Conservation (phyloP, 2,888 invertebrate genomes). For the Gymnosoma rotundatum region DNA sequence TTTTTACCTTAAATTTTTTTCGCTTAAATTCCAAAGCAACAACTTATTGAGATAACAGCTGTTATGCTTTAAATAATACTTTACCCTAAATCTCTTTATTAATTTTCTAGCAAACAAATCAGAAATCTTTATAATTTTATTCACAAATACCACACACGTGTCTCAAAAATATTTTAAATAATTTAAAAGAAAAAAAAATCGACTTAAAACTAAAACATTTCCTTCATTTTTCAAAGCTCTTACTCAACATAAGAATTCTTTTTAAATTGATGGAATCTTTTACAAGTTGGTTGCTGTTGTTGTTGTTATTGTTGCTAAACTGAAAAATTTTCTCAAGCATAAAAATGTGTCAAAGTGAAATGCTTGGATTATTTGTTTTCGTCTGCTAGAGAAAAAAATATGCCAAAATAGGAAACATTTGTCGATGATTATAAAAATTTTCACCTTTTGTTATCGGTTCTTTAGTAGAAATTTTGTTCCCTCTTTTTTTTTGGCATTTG, state of each 20-base stretch:
- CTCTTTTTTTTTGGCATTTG: neutral
- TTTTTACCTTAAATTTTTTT: neutral
- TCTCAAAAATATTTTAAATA: conserved; percentile 11
- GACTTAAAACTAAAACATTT: conserved; percentile 25
- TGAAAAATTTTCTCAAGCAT: conserved; percentile 51
- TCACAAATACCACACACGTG: conserved; percentile 7
- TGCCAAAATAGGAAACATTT: conserved; percentile 48
- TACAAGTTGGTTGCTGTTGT: conserved; percentile 1
- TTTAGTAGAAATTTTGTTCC: neutral
- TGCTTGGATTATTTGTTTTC: conserved; percentile 64
- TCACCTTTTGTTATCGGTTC: conserved; percentile 60
- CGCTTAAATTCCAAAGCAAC: neutral
- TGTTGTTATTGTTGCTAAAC: neutral
- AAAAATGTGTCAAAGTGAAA: conserved; percentile 65
- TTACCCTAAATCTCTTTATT: neutral
- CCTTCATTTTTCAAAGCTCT: conserved; percentile 32
- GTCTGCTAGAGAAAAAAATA: conserved; percentile 24
- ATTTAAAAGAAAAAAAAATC: conserved; percentile 3
- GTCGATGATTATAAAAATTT: conserved; percentile 68
- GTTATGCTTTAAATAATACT: neutral
- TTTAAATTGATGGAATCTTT: conserved; percentile 35
- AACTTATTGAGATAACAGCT: neutral
- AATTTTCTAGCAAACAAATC: conserved; percentile 14
- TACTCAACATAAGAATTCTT: conserved; percentile 9
- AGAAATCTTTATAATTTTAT: conserved; percentile 12